phyloP scores from a whole-genome alignment of 2,797 vertebrate species.

The Jordanella pulchra region DNA sequence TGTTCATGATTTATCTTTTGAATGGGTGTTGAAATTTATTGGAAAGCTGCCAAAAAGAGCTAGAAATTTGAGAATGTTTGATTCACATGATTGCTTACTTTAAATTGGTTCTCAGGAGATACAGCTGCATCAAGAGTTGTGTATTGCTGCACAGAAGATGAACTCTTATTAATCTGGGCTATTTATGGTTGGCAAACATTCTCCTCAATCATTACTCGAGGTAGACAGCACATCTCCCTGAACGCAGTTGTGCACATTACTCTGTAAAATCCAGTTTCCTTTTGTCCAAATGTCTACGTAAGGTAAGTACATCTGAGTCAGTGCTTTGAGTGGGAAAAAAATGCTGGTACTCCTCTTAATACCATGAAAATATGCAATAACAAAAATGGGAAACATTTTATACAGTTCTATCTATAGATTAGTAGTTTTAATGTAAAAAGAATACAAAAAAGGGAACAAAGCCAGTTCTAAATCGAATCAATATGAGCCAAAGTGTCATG shows the following conservation, averaged over 20 bases:
- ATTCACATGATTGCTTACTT: not conserved
- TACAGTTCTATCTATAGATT: too few species aligned
- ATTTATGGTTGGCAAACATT: not conserved
- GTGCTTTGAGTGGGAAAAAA: too few species aligned
- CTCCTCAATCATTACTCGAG: not conserved
- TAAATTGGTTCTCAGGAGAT: constrained; percentile 7
- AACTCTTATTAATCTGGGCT: not conserved
- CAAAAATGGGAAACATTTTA: too few species aligned
- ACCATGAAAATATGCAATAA: too few species aligned
- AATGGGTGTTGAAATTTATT: constrained; percentile 20
- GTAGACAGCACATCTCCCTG: not conserved
- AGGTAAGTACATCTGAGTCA: not conserved
- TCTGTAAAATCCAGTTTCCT: not conserved
- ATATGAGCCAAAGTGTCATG: too few species aligned
- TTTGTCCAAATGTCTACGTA: not conserved
- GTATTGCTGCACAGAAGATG: not conserved
- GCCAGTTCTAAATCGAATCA: too few species aligned
- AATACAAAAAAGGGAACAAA: too few species aligned
- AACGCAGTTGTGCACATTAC: not conserved
- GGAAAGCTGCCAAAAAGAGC: constrained; percentile 6
- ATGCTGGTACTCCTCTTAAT: too few species aligned
- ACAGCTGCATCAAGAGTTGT: not conserved
- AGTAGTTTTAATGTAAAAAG: too few species aligned
- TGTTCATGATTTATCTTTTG: constrained; percentile 14
- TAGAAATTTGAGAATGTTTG: not conserved